Evolutionary conservation across 2,888 invertebrate genomes (phyloP).

Genomic region (Drosophila algonquin): DNA sequence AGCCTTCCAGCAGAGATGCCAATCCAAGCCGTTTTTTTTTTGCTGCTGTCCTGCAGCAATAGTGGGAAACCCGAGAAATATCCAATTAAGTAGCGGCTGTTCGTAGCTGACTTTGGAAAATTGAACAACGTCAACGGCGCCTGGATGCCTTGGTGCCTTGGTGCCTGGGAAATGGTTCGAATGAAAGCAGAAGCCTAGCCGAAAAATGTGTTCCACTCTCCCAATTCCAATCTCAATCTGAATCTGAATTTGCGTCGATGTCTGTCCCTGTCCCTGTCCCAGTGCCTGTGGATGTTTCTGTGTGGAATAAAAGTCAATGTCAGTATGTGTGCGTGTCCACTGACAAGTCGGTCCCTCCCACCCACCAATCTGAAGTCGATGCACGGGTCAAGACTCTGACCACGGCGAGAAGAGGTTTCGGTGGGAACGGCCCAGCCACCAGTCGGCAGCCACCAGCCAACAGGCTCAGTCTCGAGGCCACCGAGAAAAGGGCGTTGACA

Average conservation of each 20-base stretch:
- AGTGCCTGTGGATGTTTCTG: conserved; percentile 8
- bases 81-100: conserved; percentile 77
- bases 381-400: conserved; percentile 18
- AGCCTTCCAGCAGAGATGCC: not conserved
- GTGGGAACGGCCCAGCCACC: not conserved
- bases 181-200: conserved; percentile 8
- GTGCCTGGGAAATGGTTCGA: conserved; percentile 17
- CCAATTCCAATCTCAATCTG: not conserved
- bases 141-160: not conserved
- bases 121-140: conserved; percentile 51
- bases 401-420: conserved; percentile 5
- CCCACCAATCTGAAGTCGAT: conserved; percentile 9
- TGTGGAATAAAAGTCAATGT: conserved; percentile 71
- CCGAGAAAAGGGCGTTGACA: conserved; percentile 23
- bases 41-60: not conserved
- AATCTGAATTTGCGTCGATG: conserved; percentile 1
- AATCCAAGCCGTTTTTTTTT: not conserved
- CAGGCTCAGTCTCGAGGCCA: not conserved
- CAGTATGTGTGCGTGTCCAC: conserved; percentile 41
- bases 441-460: too few relatives aligned
- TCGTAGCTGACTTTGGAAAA: conserved; percentile 62
- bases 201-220: conserved; percentile 32
- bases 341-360: conserved; percentile 46
- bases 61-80: conserved; percentile 46
- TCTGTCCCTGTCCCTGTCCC: conserved; percentile 25